Percentiles rank a stretch among this genome's conserved stretches.
Evolutionary conservation across 1,140 invertebrate genomes (phyloP).

Genomic region (Pteromalus puparum): DNA sequence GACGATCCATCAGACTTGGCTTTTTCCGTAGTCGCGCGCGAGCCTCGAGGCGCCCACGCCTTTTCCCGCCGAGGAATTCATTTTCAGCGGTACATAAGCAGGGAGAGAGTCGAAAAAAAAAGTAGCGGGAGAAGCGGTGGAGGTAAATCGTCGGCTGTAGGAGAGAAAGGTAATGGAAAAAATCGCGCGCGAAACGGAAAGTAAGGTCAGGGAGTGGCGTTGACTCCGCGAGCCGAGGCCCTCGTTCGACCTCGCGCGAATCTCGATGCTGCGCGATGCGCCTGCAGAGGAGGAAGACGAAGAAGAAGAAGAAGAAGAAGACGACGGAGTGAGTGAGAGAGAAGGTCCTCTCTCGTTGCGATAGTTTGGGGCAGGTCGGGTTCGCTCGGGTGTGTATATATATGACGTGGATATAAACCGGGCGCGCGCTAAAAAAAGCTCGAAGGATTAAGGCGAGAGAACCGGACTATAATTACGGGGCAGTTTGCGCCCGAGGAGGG

Average conservation of each 20-base stretch:
- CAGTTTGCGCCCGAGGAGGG: background rate
- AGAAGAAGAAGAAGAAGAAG: background rate
- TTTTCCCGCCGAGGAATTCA: slow-evolving; percentile 14
- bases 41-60: slow-evolving; percentile 12
- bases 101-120: background rate
- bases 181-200: slow-evolving; percentile 36
- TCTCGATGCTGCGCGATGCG: background rate
- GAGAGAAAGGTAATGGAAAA: slow-evolving; percentile 32
- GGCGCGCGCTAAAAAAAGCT: background rate
- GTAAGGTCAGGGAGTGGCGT: slow-evolving; percentile 48
- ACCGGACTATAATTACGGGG: background rate
- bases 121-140: background rate
- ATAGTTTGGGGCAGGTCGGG: slow-evolving; percentile 30
- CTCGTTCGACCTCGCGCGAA: slow-evolving; percentile 23
- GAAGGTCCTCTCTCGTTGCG: slow-evolving; percentile 8
- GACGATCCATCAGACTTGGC: slow-evolving; percentile 15
- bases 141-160: slow-evolving; percentile 4
- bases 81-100: background rate
- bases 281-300: background rate
- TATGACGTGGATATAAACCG: background rate
- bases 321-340: background rate
- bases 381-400: background rate
- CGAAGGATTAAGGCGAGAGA: background rate
- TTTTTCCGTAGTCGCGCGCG: background rate
- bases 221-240: slow-evolving; percentile 23